phyloP scores from a whole-genome alignment of 2,888 invertebrate genomes.

The Autographa pulchrina region DNA sequence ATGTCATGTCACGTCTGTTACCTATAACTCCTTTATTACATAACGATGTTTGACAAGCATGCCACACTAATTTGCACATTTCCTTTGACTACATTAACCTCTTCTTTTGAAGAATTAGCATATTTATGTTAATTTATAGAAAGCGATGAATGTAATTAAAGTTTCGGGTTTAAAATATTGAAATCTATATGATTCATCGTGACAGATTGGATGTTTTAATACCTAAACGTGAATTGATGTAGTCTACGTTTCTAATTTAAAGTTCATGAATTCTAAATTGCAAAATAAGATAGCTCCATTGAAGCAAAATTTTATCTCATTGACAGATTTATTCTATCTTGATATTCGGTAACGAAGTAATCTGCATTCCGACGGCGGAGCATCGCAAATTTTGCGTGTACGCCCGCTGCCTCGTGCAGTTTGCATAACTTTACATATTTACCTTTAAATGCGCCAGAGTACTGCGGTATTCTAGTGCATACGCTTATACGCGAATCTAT shows the following conservation, averaged over 20 bases:
- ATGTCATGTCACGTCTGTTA: conserved; percentile 43
- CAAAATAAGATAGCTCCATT: conserved; percentile 38
- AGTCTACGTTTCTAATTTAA: conserved; percentile 20
- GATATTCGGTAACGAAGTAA: conserved; percentile 74
- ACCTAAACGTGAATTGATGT: conserved; percentile 11
- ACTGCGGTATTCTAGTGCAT: conserved; percentile 37
- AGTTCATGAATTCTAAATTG: conserved; percentile 42
- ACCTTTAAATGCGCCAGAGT: conserved; percentile 71
- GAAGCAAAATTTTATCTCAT: conserved; percentile 48
- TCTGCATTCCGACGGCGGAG: conserved; percentile 71
- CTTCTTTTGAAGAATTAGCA: conserved; percentile 44
- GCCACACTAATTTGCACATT: conserved; percentile 44
- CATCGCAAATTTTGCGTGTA: conserved; percentile 78
- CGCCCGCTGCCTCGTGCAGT: conserved; percentile 69
- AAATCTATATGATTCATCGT: conserved; percentile 28
- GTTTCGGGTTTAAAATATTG: not conserved
- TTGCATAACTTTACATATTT: conserved; percentile 86
- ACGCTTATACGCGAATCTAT: conserved; percentile 17
- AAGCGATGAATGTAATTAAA: conserved; percentile 23
- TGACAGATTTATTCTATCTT: conserved; percentile 55
- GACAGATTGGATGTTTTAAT: conserved; percentile 24
- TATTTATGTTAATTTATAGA: conserved; percentile 45
- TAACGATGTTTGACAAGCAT: conserved; percentile 39
- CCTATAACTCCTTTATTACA: conserved; percentile 40
- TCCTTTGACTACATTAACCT: conserved; percentile 36